Evolutionary conservation across 2,113 vertebrate species (phyloP).

Genomic region (Gadus chalcogrammus): DNA sequence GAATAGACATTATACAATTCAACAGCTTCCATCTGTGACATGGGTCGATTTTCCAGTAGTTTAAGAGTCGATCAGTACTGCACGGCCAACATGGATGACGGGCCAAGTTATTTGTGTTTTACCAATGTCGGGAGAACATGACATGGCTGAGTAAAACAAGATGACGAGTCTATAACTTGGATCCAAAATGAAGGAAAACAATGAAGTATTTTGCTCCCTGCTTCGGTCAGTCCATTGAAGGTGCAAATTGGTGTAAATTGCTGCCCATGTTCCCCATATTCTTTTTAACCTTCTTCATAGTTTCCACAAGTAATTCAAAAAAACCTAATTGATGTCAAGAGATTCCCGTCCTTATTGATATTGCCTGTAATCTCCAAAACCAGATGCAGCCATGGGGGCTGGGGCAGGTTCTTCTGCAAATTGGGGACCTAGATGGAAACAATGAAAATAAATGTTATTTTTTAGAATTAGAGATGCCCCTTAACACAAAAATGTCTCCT

Average conservation of each 20-base stretch:
- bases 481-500: too few relatives aligned
- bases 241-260: conserved; percentile 26
- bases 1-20: conserved; percentile 17
- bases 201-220: conserved; percentile 38
- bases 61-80: too few relatives aligned
- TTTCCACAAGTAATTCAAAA: conserved; percentile 68
- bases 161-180: conserved; percentile 51
- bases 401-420: conserved; percentile 83
- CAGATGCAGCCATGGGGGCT: conserved; percentile 68
- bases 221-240: conserved; percentile 41
- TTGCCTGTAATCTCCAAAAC: conserved; percentile 86
- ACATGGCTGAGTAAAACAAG: conserved; percentile 52
- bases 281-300: conserved; percentile 26
- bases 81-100: too few relatives aligned
- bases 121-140: conserved; percentile 38
- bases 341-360: conserved; percentile 78
- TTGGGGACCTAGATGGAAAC: conserved; percentile 75
- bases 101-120: conserved; percentile 28
- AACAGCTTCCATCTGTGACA: conserved; percentile 18
- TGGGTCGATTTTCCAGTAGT: neutral
- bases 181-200: conserved; percentile 34
- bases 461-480: too few relatives aligned
- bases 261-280: conserved; percentile 33
- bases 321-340: conserved; percentile 36
- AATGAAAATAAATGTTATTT: neutral